Evolutionary conservation across 2,888 invertebrate species (phyloP), one percentile per base, ranked within the genome.

Genomic region (Podotricha telesiphe): DNA sequence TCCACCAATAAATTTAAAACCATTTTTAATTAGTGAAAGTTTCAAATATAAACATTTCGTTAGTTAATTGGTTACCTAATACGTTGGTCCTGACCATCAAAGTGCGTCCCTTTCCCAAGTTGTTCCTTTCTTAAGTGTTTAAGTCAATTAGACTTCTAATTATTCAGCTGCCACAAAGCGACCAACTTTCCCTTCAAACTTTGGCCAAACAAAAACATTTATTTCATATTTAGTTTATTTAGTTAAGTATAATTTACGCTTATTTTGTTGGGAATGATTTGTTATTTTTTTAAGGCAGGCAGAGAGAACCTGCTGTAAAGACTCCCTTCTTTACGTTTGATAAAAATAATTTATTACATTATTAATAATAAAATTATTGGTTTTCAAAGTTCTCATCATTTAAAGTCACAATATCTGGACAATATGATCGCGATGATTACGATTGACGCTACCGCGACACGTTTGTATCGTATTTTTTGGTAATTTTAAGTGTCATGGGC

Each of bases 111-210:
- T 45, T 45, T 10, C 6, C 34, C 22, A 59, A 59, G 11, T 59
- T 59, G 45, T 59, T 45, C 62, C 48, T 50, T 62, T 62, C 62
- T 62, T 62, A 62, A 62, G 48, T 62, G 62, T 50, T 62, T 62
- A 62, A 62, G 62, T 62, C 62, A 62, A 62, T 62, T 62, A 50
- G 50, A 19, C 19, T 19, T 62, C 34, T 62, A 62, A 62, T 62
- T 62, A 62, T 62, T 62, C 62, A 62, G 50, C 62, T 50, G 47
- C 48, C 62, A 48, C 50, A 62, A 62, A 62, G 50, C 37, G 62
- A 34, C 45, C 53, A 65, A 59, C 63, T 53, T 45, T 58, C 50
- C 59, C 55, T 62, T 61, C 63, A 59, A 69, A 45, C 22, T 59
- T 45, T 5, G 28, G 45, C 15, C 59, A 59, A 59, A 17, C 22